Percentiles rank a stretch among this genome's conserved stretches.
phyloP scores from a whole-genome alignment of 2,113 vertebrate genomes.

The Glareola pratincola region DNA sequence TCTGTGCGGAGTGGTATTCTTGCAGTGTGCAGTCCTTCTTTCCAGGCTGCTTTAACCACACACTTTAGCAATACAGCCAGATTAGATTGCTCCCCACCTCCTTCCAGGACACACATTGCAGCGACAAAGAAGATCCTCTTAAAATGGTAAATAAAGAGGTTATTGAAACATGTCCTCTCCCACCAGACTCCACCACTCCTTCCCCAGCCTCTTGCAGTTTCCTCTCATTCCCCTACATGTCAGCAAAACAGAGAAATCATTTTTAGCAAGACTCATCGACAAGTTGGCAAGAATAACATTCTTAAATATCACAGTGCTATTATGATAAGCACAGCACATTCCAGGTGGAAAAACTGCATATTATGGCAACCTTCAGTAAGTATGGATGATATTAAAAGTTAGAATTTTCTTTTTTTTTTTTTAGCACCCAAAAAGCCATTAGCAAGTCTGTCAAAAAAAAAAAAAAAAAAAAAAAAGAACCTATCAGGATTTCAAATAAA shows the following conservation, averaged over 20 bases:
- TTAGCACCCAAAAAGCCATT: conserved; percentile 30
- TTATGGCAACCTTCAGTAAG: conserved; percentile 21
- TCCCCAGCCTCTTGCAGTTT: background rate
- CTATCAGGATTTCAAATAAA: conserved; percentile 48
- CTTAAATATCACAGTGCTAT: conserved; percentile 41
- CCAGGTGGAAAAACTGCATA: conserved; percentile 21
- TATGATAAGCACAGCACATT: conserved; percentile 41
- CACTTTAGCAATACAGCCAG: background rate
- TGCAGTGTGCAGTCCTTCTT: background rate
- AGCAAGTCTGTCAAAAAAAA: conserved; percentile 39
- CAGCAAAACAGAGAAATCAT: conserved; percentile 40
- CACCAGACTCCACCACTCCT: background rate
- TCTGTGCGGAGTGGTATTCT: background rate
- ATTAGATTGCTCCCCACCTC: background rate
- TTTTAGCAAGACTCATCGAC: conserved; percentile 34
- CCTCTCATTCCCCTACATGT: background rate
- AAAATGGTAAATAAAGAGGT: background rate
- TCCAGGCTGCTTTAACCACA: background rate
- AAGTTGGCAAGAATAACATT: conserved; percentile 35
- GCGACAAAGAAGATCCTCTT: background rate
- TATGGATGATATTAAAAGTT: conserved; percentile 44
- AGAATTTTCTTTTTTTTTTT: background rate
- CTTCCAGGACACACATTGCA: background rate
- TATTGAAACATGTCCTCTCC: background rate
- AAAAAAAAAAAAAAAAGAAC: conserved; percentile 5